Conservation (phyloP, 2,888 invertebrate genomes). For the Oligia fasciuncula region DNA sequence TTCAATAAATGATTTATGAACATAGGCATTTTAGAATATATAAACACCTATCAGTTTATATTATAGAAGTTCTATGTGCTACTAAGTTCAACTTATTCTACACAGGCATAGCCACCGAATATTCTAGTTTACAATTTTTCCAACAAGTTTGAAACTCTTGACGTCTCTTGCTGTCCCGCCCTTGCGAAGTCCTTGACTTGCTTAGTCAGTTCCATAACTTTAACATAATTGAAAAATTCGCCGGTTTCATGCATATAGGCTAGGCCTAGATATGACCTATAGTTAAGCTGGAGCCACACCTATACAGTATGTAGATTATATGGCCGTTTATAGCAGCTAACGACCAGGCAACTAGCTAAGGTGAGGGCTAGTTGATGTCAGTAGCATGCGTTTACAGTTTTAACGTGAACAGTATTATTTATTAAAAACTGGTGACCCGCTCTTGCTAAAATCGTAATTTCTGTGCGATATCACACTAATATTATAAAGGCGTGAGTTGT, state of each 20-base stretch:
- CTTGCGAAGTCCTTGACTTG: slow-evolving; percentile 68
- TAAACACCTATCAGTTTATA: background rate
- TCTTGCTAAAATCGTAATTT: no score
- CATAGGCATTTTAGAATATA: background rate
- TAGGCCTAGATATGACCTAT: slow-evolving; percentile 29
- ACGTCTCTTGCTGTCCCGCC: slow-evolving; percentile 56
- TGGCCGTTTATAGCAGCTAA: slow-evolving; percentile 17
- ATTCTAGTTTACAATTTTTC: slow-evolving; percentile 11
- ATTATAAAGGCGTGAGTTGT: no score
- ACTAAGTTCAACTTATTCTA: background rate
- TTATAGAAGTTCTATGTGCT: background rate
- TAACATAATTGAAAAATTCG: slow-evolving; percentile 51
- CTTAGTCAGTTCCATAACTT: slow-evolving; percentile 56
- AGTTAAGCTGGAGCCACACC: slow-evolving; percentile 29
- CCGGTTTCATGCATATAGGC: slow-evolving; percentile 30
- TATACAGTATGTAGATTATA: slow-evolving; percentile 15
- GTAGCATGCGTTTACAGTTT: background rate
- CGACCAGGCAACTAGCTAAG: background rate
- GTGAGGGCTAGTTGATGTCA: background rate
- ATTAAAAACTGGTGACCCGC: no score
- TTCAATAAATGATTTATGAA: background rate
- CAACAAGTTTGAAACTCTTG: slow-evolving; percentile 34
- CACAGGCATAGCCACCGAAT: background rate
- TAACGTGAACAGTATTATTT: no score
- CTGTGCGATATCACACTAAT: no score